Evolutionary conservation across 2,888 invertebrate genomes (phyloP).

Genomic region (Morpho helenor): DNA sequence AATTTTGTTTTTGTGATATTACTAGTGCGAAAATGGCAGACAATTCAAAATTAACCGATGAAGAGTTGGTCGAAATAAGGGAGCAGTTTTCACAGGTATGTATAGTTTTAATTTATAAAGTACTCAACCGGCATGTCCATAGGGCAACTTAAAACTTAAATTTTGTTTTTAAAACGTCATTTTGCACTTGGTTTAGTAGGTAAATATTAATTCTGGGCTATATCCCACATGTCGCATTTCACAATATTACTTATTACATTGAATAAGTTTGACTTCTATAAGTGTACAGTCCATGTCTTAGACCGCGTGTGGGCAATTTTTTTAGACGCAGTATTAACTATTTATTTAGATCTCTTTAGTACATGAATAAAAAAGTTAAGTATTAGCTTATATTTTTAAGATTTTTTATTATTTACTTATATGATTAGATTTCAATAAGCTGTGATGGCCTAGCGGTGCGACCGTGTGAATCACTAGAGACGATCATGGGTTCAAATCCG

Average conservation of each 20-base stretch:
- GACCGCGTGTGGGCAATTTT: conserved; percentile 43
- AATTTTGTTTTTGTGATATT: conserved; percentile 60
- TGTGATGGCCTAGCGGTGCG: too few species aligned
- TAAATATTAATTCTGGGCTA: neutral
- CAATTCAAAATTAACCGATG: conserved; percentile 80
- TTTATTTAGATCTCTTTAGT: too few species aligned
- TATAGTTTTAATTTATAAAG: neutral
- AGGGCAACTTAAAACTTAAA: conserved; percentile 3
- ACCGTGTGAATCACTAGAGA: too few species aligned
- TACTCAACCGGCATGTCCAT: conserved; percentile 9
- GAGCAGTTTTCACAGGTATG: conserved; percentile 87
- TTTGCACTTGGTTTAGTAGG: conserved; percentile 1
- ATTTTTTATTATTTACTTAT: too few species aligned
- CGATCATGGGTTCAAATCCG: too few species aligned
- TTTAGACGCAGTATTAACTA: neutral
- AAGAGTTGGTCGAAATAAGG: conserved; percentile 86
- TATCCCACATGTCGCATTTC: conserved; percentile 5
- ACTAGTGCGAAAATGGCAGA: conserved; percentile 68
- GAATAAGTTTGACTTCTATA: too few species aligned
- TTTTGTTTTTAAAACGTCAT: too few species aligned
- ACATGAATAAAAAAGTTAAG: too few species aligned
- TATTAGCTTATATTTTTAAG: neutral
- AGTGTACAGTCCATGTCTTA: conserved; percentile 19
- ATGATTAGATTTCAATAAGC: too few species aligned
- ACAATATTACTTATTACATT: too few species aligned